phyloP scores from a whole-genome alignment of 2,888 invertebrate species.

The Parnassius smintheus region DNA sequence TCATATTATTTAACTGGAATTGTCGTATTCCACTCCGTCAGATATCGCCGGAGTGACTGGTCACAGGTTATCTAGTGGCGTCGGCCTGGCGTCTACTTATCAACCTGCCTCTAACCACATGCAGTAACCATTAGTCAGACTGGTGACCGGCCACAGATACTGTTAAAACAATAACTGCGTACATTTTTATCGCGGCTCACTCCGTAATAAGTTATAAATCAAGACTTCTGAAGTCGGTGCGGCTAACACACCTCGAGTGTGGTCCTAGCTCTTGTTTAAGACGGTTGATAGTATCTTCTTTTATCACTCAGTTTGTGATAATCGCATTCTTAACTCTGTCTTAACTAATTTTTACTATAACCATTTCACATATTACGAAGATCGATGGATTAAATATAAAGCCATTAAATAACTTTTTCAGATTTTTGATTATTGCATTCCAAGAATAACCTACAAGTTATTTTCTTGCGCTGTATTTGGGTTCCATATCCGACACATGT shows the following conservation, averaged over 20 bases:
- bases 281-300: too few species aligned
- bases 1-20: slow-evolving; percentile 9
- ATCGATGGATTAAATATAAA: too few species aligned
- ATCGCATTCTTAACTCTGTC: too few species aligned
- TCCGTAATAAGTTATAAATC: slow-evolving; percentile 16
- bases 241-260: slow-evolving; percentile 6
- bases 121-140: slow-evolving; percentile 34
- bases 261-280: not conserved
- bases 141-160: slow-evolving; percentile 19
- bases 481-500: too few species aligned
- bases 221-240: not conserved
- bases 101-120: slow-evolving; percentile 33
- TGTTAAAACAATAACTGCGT: slow-evolving; percentile 22
- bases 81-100: slow-evolving; percentile 43
- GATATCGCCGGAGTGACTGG: slow-evolving; percentile 29
- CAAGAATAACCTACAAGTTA: too few species aligned
- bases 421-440: too few species aligned
- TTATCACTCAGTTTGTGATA: too few species aligned
- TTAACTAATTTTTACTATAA: too few species aligned
- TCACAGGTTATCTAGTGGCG: slow-evolving; percentile 43
- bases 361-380: too few species aligned
- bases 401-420: too few species aligned
- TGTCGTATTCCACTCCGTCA: slow-evolving; percentile 2
- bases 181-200: slow-evolving; percentile 30
- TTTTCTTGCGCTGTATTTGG: too few species aligned